Base-by-base conservation (phyloP, 2,888 invertebrate species). In the Blastobasis adustella region DNA sequence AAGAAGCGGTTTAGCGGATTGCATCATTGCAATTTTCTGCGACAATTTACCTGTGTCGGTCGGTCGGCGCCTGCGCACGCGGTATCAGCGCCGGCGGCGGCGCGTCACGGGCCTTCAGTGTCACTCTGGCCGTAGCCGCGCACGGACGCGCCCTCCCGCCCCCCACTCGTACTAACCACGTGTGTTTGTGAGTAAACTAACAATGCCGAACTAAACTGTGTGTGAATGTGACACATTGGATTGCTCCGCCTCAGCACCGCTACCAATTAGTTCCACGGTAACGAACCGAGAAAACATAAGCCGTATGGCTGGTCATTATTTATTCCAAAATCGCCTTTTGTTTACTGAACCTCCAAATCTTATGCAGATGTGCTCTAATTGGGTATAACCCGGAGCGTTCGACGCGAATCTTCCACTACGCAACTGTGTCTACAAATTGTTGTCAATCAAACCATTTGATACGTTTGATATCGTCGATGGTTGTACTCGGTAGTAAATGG, bases 181-280 rank as follows among this genome's bases (percentile, higher is more conserved):
- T 79, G 81, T 71, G 72, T 73, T 78, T 82, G 81, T 82, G 79
- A 74, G 80, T 81, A 82, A 82, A 81, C 80, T 23, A 81, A 69
- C 59, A 64, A 66, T 59, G 23, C 23, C 23, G 23, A 23, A 23
- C 23, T 23, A 23, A 23, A 60, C 46, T 49, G 54, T 54, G 54
- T 54, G 46, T 50, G 50, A 49, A 46, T 44, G 45, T 53, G 59
- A 66, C 66, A 61, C 63, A 64, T 73, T 76, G 82, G 82, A 82
- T 82, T 82, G 77, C 76, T 67, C 58, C 62, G 60, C 56, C 54
- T 23, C 23, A 23, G 23, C 23, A 50, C 53, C 49, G 58, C 59
- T 52, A 55, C 55, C 58, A 65, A 66, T 72, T 66, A 59, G 59
- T 61, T 54, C 54, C 59, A 70, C 62, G 72, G 74, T 76, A 73